A percentile compares a stretch with the other conserved stretches of the same genome.
Evolutionary conservation across 2,113 vertebrate species (phyloP).

Genomic region (Bostrychus sinensis): DNA sequence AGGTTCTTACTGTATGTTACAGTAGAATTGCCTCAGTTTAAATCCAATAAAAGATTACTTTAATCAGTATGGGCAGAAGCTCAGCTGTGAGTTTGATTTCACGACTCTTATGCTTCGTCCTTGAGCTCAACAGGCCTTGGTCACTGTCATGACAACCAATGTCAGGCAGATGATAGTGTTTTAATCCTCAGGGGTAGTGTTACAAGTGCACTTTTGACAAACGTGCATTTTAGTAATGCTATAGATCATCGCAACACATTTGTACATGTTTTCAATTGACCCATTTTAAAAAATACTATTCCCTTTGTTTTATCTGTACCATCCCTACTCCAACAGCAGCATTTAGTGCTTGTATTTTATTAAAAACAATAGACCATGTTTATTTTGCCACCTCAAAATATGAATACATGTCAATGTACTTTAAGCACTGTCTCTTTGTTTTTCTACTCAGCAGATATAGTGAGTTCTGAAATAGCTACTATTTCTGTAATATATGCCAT

Average conservation of each 20-base stretch:
- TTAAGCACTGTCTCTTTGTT: too few species aligned
- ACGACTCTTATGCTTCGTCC: conserved; percentile 7
- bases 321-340: too few species aligned
- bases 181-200: conserved; percentile 3
- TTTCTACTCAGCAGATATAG: too few species aligned
- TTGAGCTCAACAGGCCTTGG: conserved; percentile 26
- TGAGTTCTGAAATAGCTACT: too few species aligned
- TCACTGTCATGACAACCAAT: conserved; percentile 52
- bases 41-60: not conserved
- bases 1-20: not conserved
- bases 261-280: not conserved
- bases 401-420: too few species aligned
- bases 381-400: too few species aligned
- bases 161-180: conserved; percentile 28
- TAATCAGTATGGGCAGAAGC: not conserved
- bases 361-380: too few species aligned
- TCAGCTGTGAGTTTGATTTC: conserved; percentile 3
- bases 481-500: too few species aligned
- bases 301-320: not conserved
- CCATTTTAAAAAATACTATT: not conserved
- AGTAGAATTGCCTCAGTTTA: not conserved
- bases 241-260: not conserved
- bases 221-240: not conserved
- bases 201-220: not conserved
- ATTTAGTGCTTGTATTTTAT: too few species aligned